phyloP scores from a whole-genome alignment of 2,888 invertebrate genomes.

The Ceramica pisi region DNA sequence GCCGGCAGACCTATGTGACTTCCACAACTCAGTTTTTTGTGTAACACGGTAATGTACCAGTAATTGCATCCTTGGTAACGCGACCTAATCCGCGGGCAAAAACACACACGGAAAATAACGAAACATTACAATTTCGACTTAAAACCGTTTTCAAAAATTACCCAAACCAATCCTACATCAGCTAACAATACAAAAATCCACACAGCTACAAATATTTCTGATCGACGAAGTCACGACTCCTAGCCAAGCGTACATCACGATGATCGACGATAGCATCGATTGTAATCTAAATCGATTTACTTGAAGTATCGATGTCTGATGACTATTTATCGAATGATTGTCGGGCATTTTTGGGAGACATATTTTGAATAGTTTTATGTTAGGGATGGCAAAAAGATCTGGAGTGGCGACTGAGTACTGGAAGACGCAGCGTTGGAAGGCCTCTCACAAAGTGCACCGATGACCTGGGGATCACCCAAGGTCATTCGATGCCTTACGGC shows the following conservation, averaged over 20 bases:
- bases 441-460: too few species aligned
- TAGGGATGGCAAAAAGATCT: not conserved
- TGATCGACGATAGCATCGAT: slow-evolving; percentile 47
- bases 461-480: too few species aligned
- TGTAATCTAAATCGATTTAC: slow-evolving; percentile 56
- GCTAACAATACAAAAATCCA: slow-evolving; percentile 12
- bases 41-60: too few species aligned
- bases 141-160: not conserved
- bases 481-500: too few species aligned
- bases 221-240: slow-evolving; percentile 54
- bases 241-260: slow-evolving; percentile 49
- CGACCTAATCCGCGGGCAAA: too few species aligned
- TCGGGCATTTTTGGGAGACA: slow-evolving; percentile 34
- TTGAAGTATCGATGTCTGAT: slow-evolving; percentile 45
- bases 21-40: too few species aligned
- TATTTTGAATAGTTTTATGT: slow-evolving; percentile 16
- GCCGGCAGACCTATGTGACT: too few species aligned
- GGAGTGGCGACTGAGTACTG: too few species aligned
- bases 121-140: not conserved
- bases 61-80: too few species aligned
- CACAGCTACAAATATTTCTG: slow-evolving; percentile 6
- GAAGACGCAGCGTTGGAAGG: too few species aligned
- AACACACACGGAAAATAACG: too few species aligned
- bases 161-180: slow-evolving; percentile 2
- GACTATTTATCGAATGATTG: slow-evolving; percentile 38